Evolutionary conservation across 2,113 vertebrate species (phyloP), one percentile per base, ranked within the genome.

Genomic region (Seriola aureovittata): DNA sequence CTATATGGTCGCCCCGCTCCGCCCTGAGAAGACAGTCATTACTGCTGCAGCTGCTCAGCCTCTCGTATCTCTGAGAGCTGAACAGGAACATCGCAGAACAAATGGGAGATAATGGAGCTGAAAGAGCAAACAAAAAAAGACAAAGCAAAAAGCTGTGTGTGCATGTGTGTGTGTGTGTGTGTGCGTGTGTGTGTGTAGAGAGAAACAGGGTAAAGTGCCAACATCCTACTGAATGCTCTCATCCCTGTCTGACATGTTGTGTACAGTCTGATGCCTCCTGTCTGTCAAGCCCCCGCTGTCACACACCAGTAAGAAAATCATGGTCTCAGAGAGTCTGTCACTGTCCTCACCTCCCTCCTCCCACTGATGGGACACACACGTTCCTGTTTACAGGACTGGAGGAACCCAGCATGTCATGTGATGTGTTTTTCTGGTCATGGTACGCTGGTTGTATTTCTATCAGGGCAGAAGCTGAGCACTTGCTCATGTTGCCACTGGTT

Each of bases 181-280:
- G 42, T 23, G 3, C 1, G 9, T 23, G 32, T 12, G 9, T 23
- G 63, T 3, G 42, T 21, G 3, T 1, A n/a, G 32, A 29, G 29
- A 29, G 29, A 50, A 16, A 60, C 25, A 42, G 50, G 65, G 46
- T 14, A 11, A 25, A 42, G 29, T 16, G 32, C 11, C 36, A 63
- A 25, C 67, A 79, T 34, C 55, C 59, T 48, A n/a, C 29, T 62
- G 64, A 68, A 64, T 42, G 32, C 80, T 73, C 70, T 76, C 70
- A 64, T 80, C 70, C 71, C 66, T 69, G 55, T 85, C 88, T 66
- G 89, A 85, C 83, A 85, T 69, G 68, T 76, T 81, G 67, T 74
- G 52, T 54, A 81, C 82, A 84, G 57, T 55, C 71, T 67, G 75
- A 75, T 75, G 77, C 77, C 62, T 81, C 73, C 79, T 65, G 78